Evolutionary conservation across 2,888 invertebrate species (phyloP).

Genomic region (Ceraclea dissimilis): DNA sequence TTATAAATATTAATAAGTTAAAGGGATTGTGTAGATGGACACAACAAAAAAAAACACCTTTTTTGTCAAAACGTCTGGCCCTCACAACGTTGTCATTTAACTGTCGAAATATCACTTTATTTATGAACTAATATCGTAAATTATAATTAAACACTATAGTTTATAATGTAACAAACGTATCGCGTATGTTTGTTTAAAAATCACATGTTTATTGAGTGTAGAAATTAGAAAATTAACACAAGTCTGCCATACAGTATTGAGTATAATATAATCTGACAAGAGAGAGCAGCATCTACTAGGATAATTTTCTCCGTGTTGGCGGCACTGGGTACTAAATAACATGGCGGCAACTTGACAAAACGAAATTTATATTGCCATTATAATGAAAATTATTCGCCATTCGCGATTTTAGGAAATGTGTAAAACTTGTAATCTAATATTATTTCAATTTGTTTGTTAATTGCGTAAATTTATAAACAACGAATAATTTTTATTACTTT

Average conservation of each 20-base stretch:
- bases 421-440: no score
- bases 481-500: no score
- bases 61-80: not conserved
- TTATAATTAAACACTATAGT: not conserved
- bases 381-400: not conserved
- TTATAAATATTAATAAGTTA: not conserved
- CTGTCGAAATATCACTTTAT: not conserved
- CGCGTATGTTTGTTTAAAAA: not conserved
- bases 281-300: not conserved
- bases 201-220: not conserved
- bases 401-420: no score
- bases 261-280: conserved; percentile 1
- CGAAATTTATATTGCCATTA: not conserved
- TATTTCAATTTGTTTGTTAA: no score
- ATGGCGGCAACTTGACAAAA: not conserved
- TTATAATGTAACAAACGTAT: not conserved
- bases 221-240: not conserved
- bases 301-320: not conserved
- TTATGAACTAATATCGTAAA: not conserved
- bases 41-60: not conserved
- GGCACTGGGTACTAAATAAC: not conserved
- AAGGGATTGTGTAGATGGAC: not conserved
- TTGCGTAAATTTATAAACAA: no score
- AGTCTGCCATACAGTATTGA: conserved; percentile 1
- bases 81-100: not conserved